Evolutionary conservation across 2,888 invertebrate genomes (phyloP).

Genomic region (Autographa gamma): DNA sequence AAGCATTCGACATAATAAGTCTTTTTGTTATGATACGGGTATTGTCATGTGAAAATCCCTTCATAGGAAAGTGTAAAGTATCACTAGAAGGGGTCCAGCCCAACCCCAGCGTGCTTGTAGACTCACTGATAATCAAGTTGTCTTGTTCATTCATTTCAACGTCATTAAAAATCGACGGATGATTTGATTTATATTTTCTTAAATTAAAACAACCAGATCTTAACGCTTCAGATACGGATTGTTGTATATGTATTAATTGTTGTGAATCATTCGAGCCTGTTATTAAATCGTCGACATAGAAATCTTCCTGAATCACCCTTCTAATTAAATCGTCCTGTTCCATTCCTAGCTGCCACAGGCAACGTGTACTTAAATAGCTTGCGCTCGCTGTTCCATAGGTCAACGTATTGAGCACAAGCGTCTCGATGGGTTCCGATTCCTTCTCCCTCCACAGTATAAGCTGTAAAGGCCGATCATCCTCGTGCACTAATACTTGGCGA

Average conservation of each 20-base stretch:
- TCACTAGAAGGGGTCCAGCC: too few species aligned
- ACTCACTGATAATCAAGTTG: too few species aligned
- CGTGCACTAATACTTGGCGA: constrained; percentile 8
- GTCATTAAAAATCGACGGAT: too few species aligned
- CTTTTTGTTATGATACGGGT: too few species aligned
- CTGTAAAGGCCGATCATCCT: not conserved
- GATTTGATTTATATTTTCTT: not conserved
- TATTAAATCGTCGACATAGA: not conserved
- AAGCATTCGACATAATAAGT: too few species aligned
- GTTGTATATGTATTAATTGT: too few species aligned
- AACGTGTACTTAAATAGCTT: constrained; percentile 6
- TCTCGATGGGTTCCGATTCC: not conserved
- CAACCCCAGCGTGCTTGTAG: too few species aligned
- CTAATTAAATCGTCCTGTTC: not conserved
- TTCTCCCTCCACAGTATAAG: constrained; percentile 21
- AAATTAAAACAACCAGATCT: not conserved
- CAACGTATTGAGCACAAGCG: too few species aligned
- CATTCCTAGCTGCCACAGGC: not conserved
- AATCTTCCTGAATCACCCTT: not conserved
- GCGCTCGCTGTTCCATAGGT: too few species aligned
- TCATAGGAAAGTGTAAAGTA: too few species aligned
- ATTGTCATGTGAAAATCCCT: too few species aligned
- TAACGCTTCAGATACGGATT: not conserved
- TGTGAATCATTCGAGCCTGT: not conserved
- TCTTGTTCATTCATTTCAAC: too few species aligned